Evolutionary conservation across 2,113 vertebrate species (phyloP).

Genomic region (Barnardius zonarius): DNA sequence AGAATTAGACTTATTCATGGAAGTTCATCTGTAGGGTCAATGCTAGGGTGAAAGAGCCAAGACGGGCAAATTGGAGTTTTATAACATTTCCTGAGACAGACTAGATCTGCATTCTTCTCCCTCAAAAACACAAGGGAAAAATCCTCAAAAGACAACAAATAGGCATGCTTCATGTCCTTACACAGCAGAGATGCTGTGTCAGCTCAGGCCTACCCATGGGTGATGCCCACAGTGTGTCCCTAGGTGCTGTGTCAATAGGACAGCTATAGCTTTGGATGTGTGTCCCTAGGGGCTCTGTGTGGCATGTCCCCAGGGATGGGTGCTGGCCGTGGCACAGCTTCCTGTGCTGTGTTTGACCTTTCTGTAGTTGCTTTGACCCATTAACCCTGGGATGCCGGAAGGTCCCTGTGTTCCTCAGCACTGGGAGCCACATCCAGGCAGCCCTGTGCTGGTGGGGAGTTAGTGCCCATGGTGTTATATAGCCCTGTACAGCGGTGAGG

Average conservation of each 20-base stretch:
- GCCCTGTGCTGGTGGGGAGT: not conserved
- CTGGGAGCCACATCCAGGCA: not conserved
- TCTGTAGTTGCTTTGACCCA: fast-evolving
- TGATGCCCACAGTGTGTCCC: fast-evolving
- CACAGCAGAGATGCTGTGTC: not conserved
- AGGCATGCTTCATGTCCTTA: not conserved
- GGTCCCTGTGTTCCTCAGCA: not conserved
- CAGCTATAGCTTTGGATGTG: not conserved
- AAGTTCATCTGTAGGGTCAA: constrained; percentile 54
- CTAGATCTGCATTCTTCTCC: constrained; percentile 7
- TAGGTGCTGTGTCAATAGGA: fast-evolving
- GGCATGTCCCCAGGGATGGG: not conserved
- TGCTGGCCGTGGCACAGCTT: fast-evolving
- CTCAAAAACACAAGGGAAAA: not conserved
- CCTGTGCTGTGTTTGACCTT: not conserved
- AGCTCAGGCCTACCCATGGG: not conserved
- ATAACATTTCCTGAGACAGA: constrained; percentile 18
- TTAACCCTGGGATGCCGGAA: fast-evolving
- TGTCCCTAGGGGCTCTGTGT: not conserved
- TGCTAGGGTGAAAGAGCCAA: constrained; percentile 42
- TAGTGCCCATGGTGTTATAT: not conserved
- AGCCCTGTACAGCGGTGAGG: not conserved
- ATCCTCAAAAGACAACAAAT: not conserved
- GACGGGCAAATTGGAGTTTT: constrained; percentile 50
- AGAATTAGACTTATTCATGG: constrained; percentile 51